Percentiles rank a stretch among this genome's conserved stretches.
Conservation (phyloP, 2,113 vertebrate genomes). For the Otus sunia region DNA sequence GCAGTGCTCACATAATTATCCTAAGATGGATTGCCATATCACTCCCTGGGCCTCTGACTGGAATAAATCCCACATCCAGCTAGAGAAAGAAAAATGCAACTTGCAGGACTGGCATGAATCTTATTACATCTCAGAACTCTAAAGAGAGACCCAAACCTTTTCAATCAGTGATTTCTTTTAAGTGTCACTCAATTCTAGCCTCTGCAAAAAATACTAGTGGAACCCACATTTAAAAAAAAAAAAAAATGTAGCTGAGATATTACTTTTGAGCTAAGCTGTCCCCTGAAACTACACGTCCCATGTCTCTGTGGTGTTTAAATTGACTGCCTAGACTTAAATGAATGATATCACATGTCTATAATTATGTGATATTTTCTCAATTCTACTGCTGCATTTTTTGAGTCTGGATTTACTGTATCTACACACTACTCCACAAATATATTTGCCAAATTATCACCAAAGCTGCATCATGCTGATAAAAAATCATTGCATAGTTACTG, state of each 20-base stretch:
- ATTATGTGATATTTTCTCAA: neutral
- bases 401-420: neutral
- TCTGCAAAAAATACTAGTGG: neutral
- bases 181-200: neutral
- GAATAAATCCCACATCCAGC: constrained; percentile 14
- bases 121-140: neutral
- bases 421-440: neutral
- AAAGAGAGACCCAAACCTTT: constrained; percentile 15
- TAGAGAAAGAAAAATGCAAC: neutral
- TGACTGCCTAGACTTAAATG: neutral
- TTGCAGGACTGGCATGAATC: neutral
- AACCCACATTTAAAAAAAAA: neutral
- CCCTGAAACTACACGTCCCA: neutral
- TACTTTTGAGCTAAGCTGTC: neutral
- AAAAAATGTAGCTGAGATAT: neutral
- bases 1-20: neutral
- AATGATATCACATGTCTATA: neutral
- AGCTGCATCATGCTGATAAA: neutral
- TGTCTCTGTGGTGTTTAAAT: neutral
- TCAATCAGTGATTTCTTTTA: constrained; percentile 32
- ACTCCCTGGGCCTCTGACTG: neutral
- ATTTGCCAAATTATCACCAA: neutral
- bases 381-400: neutral
- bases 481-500: neutral
- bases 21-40: neutral